phyloP scores from a whole-genome alignment of 1,140 invertebrate species.

The Dendrolimus punctatus region DNA sequence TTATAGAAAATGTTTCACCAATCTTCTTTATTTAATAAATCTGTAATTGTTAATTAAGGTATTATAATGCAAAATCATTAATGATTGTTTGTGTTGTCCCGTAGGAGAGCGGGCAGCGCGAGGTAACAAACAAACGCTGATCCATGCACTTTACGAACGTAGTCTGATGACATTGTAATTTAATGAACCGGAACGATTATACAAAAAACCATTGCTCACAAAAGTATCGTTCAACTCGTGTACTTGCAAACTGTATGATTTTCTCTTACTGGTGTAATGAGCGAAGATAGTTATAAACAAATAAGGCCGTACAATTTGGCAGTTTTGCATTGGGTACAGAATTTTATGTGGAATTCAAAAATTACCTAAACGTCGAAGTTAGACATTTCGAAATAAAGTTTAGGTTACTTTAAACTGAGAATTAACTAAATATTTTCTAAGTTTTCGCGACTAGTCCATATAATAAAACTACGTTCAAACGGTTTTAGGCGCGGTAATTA shows the following conservation, averaged over 20 bases:
- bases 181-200: not conserved
- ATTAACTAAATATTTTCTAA: too few species aligned
- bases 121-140: conserved; percentile 64
- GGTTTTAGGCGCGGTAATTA: too few species aligned
- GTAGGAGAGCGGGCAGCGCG: conserved; percentile 71
- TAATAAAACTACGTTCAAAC: too few species aligned
- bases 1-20: not conserved
- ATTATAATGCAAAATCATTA: conserved; percentile 17
- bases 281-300: too few species aligned
- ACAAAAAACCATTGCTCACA: not conserved
- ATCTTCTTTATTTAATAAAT: not conserved
- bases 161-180: conserved; percentile 35
- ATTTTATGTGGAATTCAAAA: too few species aligned
- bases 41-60: conserved; percentile 1
- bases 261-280: too few species aligned
- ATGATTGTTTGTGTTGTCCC: conserved; percentile 63
- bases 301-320: too few species aligned
- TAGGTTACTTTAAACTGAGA: not conserved
- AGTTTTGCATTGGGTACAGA: too few species aligned
- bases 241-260: not conserved
- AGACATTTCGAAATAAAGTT: not conserved
- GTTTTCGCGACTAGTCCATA: too few species aligned
- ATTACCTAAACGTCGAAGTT: too few species aligned
- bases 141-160: conserved; percentile 50
- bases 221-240: not conserved